These are phyloP conservation scores for Pinna nobilis DNA, from an alignment of 1,140 invertebrate species.

Conservation along the genomic window DNA sequence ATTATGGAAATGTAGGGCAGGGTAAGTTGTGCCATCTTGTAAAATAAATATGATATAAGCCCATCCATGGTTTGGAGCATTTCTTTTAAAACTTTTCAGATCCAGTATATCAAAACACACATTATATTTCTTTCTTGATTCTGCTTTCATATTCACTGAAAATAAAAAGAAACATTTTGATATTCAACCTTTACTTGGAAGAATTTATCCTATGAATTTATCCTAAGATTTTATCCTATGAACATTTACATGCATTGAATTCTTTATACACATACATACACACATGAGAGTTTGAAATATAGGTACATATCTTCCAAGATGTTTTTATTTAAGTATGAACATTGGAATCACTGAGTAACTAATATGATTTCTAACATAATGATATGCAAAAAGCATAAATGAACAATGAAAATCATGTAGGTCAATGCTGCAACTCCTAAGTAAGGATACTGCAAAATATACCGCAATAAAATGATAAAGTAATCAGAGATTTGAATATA, in stretches of 20 bases:
- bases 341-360: too few species aligned
- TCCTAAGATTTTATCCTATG: background rate
- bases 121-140: constrained; percentile 69
- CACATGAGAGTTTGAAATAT: too few species aligned
- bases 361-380: too few species aligned
- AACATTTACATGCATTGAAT: too few species aligned
- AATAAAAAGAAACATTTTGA: background rate
- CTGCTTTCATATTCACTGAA: constrained; percentile 54
- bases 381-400: too few species aligned
- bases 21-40: constrained; percentile 83
- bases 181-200: background rate
- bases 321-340: too few species aligned
- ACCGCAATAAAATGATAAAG: too few species aligned
- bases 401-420: too few species aligned
- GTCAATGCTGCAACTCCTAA: too few species aligned
- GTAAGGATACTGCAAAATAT: too few species aligned
- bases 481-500: background rate
- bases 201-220: background rate
- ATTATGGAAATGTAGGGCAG: constrained; percentile 89
- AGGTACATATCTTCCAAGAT: too few species aligned
- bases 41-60: constrained; percentile 75
- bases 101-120: constrained; percentile 75
- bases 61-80: constrained; percentile 69
- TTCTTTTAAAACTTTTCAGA: constrained; percentile 75
- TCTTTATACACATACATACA: too few species aligned